Base-by-base conservation (phyloP, 2,888 invertebrate genomes). In the Agrilus cyanescens region DNA sequence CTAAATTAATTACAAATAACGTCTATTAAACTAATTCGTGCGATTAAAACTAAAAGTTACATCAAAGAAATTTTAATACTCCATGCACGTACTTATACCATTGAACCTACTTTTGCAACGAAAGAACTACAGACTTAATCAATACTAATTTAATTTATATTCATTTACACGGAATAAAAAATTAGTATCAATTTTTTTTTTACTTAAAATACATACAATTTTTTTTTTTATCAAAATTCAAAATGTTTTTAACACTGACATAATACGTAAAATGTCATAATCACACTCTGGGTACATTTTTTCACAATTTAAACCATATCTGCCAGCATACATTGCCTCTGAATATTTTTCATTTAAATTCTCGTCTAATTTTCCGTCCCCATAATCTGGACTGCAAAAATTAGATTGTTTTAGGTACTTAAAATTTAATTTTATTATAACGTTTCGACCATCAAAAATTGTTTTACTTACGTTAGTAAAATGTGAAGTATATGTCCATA, bases 401-500 rank as follows among this genome's bases (percentile, higher is more conserved):
- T 13, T 10, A 16, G 12, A 16, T 20, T 14, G 14, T n/a, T n/a
- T n/a, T 33, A 39, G 33, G 1, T 14, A 25, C 10, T 32, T 31
- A 20, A 37, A 14, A 29, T 25, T 15, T 31, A 31, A 8, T 12
- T 31, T 31, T 12, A 12, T 31, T 31, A 8, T 31, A 8, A 8
- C 10, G 12, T 31, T 31, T 8, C n/a, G 31, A 31, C 4, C 1
- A n/a, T 33, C 33, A 4, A 33, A 8, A 8, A 7, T 8, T 3
- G 6, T 16, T 31, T 39, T 13, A 71, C 78, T 77, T 69, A 84
- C 77, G 82, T 82, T 60, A 87, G 73, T 57, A 85, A 64, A 53
- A 85, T 78, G 67, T 85, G 81, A 50, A 84, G 69, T 57, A 87
- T 70, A 68, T 86, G 81, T 18, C 80, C 83, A 49, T 84, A 73